A percentile compares a stretch with the other conserved stretches of the same genome.
These are phyloP conservation scores for Notechis scutatus DNA, from an alignment of 2,113 vertebrate genomes.

Conservation along the genomic window DNA sequence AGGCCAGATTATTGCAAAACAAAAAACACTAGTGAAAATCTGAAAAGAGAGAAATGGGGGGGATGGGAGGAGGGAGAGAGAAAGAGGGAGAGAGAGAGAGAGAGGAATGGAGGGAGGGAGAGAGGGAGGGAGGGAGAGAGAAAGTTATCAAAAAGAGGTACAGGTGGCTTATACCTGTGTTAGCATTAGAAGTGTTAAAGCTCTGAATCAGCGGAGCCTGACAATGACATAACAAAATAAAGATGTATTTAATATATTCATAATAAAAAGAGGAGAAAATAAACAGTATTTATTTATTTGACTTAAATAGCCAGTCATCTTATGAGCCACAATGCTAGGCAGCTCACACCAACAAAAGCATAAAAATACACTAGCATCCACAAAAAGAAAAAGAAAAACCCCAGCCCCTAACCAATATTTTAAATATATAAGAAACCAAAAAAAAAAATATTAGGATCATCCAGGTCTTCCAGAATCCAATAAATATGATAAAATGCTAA, in stretches of 20 bases:
- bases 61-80: too few species aligned
- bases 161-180: background rate
- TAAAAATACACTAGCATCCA: background rate
- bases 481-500: background rate
- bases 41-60: background rate
- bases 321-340: background rate
- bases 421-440: background rate
- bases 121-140: background rate
- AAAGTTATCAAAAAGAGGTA: background rate
- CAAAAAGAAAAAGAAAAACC: background rate
- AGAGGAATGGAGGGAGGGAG: accelerated
- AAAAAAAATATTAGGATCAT: background rate
- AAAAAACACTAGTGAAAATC: background rate
- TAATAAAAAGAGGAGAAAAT: background rate
- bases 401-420: background rate
- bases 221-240: background rate
- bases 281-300: background rate
- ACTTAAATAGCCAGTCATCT: background rate
- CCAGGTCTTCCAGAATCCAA: background rate
- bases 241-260: background rate
- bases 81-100: background rate
- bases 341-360: background rate
- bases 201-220: background rate
- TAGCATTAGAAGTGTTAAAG: background rate
- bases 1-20: background rate